Evolutionary conservation across 2,888 invertebrate species (phyloP), one percentile per base, ranked within the genome.

Genomic region (Omphaloscelis lunosa): DNA sequence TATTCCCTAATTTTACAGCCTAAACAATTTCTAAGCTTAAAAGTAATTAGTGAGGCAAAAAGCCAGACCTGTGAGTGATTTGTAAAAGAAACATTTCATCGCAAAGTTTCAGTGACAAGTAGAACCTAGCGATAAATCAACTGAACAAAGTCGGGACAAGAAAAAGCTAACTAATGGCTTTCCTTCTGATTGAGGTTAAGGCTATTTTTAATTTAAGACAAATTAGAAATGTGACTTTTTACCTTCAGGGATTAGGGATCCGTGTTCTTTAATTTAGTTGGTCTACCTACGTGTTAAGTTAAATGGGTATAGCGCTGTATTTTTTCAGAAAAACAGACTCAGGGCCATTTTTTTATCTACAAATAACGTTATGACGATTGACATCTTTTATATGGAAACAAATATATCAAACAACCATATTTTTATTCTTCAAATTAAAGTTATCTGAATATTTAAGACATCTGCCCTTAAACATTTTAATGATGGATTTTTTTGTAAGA

Each of bases 101-200:
- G 48, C 66, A 66, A 86, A 88, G 67, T 76, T 74, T 67, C 68
- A 29, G 65, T 79, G 77, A 79, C 81, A 79, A 83, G 77, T 72
- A 53, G 74, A 67, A 79, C 73, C 75, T 69, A 68, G 74, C 73
- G 61, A 88, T 88, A 89, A 88, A 88, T 89, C 88, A 87, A 86
- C 68, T 39, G 78, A 69, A 66, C 72, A 81, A 86, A 86, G 79
- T 87, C 82, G 74, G 71, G 63, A 71, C 82, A 80, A 80, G 82
- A 81, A 89, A 88, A 87, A 87, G 66, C 53, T 71, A 83, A 83
- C 84, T 86, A 88, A 88, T 87, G 86, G 66, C 80, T 78, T 83
- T 20, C 59, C 59, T 48, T 76, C 68, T 87, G 89, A 88, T 88
- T 86, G 82, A 83, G 80, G 84, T 86, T 70, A 79, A 78, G 77